These are phyloP conservation scores for Zaprionus davidi DNA, from an alignment of 1,140 invertebrate species.

Conservation along the genomic window DNA sequence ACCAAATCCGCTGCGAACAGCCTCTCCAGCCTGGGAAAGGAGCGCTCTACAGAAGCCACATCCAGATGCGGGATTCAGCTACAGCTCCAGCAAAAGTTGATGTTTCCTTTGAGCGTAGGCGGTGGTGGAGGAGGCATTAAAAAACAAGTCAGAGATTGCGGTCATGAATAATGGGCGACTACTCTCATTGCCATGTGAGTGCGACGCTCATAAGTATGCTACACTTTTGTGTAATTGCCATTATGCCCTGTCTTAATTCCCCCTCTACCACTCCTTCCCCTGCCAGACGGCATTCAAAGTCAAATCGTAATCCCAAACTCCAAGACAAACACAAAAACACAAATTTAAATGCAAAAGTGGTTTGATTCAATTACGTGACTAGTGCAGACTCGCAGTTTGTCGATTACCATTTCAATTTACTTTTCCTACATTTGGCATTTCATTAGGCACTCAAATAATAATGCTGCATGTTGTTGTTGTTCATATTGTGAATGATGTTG, in stretches of 20 bases:
- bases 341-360: constrained; percentile 42
- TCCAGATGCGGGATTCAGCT: constrained; percentile 8
- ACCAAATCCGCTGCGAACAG: constrained; percentile 16
- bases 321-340: constrained; percentile 12
- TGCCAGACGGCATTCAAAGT: neutral
- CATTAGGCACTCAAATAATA: constrained; percentile 45
- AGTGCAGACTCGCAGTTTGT: constrained; percentile 36
- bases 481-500: neutral
- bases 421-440: constrained; percentile 52
- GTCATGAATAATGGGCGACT: constrained; percentile 49
- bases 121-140: neutral
- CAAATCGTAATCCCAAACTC: constrained; percentile 5
- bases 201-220: constrained; percentile 38
- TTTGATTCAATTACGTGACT: constrained; percentile 64
- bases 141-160: constrained; percentile 34
- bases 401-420: constrained; percentile 61
- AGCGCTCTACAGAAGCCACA: constrained; percentile 31
- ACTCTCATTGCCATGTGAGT: neutral
- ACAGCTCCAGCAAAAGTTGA: constrained; percentile 51
- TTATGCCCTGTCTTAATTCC: constrained; percentile 20
- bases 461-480: constrained; percentile 2
- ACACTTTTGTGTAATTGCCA: constrained; percentile 44
- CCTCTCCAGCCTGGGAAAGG: neutral
- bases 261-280: neutral
- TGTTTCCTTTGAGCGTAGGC: constrained; percentile 25